Percentiles rank a stretch among this genome's conserved stretches.
phyloP scores from a whole-genome alignment of 2,888 invertebrate genomes.

The Augochlorella aurata region DNA sequence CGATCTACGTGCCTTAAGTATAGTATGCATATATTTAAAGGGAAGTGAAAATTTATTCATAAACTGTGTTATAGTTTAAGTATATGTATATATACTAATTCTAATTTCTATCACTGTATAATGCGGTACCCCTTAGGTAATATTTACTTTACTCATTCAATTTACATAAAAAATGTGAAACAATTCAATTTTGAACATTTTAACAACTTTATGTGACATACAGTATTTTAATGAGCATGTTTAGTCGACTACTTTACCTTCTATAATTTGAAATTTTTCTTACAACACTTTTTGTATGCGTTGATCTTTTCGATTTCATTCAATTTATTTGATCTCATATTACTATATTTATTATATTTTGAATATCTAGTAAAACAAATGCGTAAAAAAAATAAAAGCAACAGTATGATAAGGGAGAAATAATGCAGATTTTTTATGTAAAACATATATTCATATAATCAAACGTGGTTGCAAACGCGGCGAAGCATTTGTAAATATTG shows the following conservation, averaged over 20 bases:
- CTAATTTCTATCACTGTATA: conserved; percentile 15
- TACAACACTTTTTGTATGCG: background rate
- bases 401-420: conserved; percentile 1
- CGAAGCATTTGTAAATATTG: conserved; percentile 44
- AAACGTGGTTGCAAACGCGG: conserved; percentile 8
- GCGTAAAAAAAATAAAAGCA: background rate
- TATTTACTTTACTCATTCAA: conserved; percentile 36
- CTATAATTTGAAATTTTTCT: background rate
- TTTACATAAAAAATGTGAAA: conserved; percentile 24
- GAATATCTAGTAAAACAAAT: conserved; percentile 21
- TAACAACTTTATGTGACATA: background rate
- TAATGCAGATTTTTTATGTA: conserved; percentile 7
- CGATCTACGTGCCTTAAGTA: conserved; percentile 51
- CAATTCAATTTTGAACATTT: conserved; percentile 1
- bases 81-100: conserved; percentile 28
- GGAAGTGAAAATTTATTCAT: conserved; percentile 19
- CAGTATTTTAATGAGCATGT: background rate
- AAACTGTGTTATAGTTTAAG: conserved; percentile 20
- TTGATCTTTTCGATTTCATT: background rate
- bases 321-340: conserved; percentile 11
- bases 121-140: conserved; percentile 1
- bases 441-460: conserved; percentile 25
- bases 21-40: conserved; percentile 21
- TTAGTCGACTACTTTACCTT: background rate
- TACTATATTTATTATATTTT: background rate